Percentiles rank a stretch among this genome's conserved stretches.
Conservation (phyloP, 2,113 vertebrate genomes). For the Ia io region DNA sequence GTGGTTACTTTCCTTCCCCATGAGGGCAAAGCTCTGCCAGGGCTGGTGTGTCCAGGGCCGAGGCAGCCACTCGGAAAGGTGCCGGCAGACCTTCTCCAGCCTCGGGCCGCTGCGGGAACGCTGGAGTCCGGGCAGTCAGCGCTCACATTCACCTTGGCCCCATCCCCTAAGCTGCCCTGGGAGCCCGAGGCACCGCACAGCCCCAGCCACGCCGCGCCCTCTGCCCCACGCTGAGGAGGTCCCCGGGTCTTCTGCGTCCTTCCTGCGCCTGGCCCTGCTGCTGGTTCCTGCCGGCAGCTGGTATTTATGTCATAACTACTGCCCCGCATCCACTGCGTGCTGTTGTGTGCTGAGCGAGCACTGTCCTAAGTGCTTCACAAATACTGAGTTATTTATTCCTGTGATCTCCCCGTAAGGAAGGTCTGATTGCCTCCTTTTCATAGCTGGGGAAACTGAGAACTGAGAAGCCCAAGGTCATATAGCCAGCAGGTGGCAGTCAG, state of each 20-base stretch:
- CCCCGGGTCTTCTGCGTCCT: not conserved
- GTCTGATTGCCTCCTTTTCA: not conserved
- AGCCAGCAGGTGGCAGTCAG: not conserved
- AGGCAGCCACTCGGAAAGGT: not conserved
- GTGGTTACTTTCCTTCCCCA: not conserved
- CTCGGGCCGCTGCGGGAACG: not conserved
- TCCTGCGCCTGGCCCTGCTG: not conserved
- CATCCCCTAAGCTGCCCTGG: not conserved
- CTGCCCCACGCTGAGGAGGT: not conserved
- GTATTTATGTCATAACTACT: not conserved
- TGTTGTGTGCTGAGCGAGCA: accelerated
- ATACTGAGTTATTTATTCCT: not conserved
- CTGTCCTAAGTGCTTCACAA: not conserved
- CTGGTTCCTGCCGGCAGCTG: not conserved
- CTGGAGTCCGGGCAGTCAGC: not conserved
- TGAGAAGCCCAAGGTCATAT: not conserved
- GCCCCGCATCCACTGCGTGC: accelerated
- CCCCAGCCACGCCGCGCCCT: no score
- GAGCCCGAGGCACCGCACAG: not conserved
- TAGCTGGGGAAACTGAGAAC: not conserved
- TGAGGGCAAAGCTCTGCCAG: not conserved
- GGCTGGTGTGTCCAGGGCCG: not conserved
- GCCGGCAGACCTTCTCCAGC: not conserved
- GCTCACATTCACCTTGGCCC: not conserved
- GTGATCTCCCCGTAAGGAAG: no score